Base-by-base conservation (phyloP, 1,140 invertebrate species). In the Achroia grisella region DNA sequence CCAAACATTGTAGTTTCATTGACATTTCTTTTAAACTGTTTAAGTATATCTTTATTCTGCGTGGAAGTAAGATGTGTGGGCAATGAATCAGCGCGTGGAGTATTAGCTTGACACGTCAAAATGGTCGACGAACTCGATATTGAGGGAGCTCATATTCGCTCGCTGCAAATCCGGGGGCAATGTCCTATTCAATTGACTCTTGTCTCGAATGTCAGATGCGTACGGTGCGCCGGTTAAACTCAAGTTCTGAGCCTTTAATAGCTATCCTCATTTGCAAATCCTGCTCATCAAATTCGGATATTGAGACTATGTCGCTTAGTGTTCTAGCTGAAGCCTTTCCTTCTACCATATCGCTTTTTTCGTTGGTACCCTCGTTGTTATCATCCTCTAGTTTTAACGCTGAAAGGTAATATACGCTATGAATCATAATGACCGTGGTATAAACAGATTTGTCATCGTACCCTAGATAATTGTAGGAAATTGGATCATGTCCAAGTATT, bases 221-320 rank as follows among this genome's bases (percentile, higher is more conserved):
- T 51, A 46, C 5, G 54, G 64, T 1, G 55, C 57, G 11, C 55
- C 67, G 0, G 56, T 43, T 1, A 75, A 33, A 42, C 68, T 81
- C 4, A 56, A 46, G 14, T 76, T 82, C 4, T 73, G 82, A 5
- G 53, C 62, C 55, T 71, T 82, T 2, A 78, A 37, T 55, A 87
- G 77, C 63, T 13, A 82, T 84, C 13, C 88, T 71, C 55, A 88
- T 80, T 34, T 87, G 86, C 8, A 87, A 61, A 55, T 89, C 88
- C 43, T 88, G 86, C 41, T 91, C 90, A 35, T 91, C 90, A 40
- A 87, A 91, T 43, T 92, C 91, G 0, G 91, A 91, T 72, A 92
- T 90, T 0, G 91, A 92, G 2, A 92, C 74, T 39, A 93, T 91
- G 51, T 92, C 91, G 59, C 90, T 91, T 0, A 93, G 71, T 0